Base-by-base conservation (phyloP, 2,888 invertebrate genomes). In the Blastobasis lacticolella region DNA sequence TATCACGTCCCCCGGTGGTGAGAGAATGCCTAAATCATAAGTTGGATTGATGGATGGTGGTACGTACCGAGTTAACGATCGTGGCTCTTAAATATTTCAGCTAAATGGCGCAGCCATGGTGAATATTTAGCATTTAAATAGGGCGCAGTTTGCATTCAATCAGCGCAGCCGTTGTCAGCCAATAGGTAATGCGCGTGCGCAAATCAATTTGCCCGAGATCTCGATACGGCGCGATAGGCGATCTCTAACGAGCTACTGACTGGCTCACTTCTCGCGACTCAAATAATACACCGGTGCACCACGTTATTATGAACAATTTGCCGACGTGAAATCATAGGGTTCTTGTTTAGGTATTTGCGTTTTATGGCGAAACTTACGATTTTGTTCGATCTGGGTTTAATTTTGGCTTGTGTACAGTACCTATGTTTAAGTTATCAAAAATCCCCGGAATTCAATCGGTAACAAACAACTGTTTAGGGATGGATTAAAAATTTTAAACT, bases 171-270 rank as follows among this genome's bases (percentile, higher is more conserved):
- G 69, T 71, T 74, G 75, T 77, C 73, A 75, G 70, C 67, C 63
- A 62, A 76, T 71, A 73, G 70, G 62, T 66, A 52, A 61, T 74
- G 76, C 76, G 79, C 75, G 76, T 75, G 80, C 77, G 75, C 73
- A 78, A 75, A 79, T 78, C 78, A 78, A 80, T 80, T 80, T 78
- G 74, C 69, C 75, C 66, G 63, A 70, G 64, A 77, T 79, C 75
- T 68, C 71, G 73, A 78, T 75, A 73, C 64, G 71, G 67, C 66
- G 69, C 68, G 76, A 77, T 78, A 77, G 73, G 60, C 67, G 70
- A 78, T 78, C 74, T 73, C 61, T 67, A 71, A 71, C 71, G 65
- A 72, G 69, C 75, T 71, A 72, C 75, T 66, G 67, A 69, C 67
- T 62, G 62, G 54, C 58, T 49, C 47, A 63, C 61, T 60, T 60